phyloP scores from a whole-genome alignment of 2,888 invertebrate genomes.

The Nysson spinosus region DNA sequence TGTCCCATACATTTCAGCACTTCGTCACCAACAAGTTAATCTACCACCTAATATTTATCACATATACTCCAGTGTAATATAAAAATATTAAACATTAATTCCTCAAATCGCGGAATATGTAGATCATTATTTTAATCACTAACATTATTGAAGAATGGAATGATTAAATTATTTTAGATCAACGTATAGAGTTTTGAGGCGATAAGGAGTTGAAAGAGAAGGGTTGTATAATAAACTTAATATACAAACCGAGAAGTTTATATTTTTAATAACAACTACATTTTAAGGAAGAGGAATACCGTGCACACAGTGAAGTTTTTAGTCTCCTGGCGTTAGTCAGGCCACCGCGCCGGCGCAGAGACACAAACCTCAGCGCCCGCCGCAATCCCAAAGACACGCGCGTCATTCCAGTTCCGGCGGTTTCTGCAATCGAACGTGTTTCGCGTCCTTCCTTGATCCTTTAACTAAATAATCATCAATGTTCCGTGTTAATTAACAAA shows the following conservation, averaged over 20 bases:
- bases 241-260: no score
- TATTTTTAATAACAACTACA: no score
- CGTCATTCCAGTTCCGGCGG: conserved; percentile 63
- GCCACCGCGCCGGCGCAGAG: conserved; percentile 67
- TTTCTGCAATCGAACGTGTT: conserved; percentile 57
- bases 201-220: no score
- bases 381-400: conserved; percentile 56
- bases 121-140: no score
- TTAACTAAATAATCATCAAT: background rate
- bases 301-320: conserved; percentile 43
- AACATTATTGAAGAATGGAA: no score
- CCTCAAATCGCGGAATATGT: no score
- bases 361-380: conserved; percentile 52
- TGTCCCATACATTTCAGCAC: background rate
- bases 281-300: conserved; percentile 36
- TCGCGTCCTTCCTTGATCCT: conserved; percentile 12
- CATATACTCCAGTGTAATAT: no score
- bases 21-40: no score
- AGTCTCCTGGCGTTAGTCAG: conserved; percentile 56
- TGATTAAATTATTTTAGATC: no score
- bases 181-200: no score
- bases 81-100: no score
- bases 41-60: background rate
- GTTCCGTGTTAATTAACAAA: background rate
- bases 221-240: no score